A percentile compares a stretch with the other conserved stretches of the same genome.
Evolutionary conservation across 1,140 invertebrate species (phyloP).

Genomic region (Meloidogyne floridensis): DNA sequence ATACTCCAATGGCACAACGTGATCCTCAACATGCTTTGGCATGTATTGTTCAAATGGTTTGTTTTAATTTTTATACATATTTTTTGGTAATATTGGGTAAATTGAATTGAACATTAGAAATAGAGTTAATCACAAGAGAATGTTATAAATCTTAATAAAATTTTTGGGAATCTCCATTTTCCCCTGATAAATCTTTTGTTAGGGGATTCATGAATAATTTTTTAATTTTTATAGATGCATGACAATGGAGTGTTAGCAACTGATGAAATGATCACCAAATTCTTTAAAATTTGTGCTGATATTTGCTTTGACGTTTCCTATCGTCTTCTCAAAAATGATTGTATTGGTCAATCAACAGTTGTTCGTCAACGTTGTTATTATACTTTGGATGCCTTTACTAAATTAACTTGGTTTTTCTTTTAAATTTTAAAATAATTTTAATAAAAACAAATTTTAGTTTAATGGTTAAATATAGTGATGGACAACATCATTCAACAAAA

Average conservation of each 20-base stretch:
- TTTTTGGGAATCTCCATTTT: neutral
- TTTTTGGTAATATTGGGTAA: neutral
- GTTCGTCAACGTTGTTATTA: constrained; percentile 88
- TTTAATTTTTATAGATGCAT: constrained; percentile 78
- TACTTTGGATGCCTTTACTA: constrained; percentile 74
- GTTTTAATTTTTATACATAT: neutral
- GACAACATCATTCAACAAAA: constrained; percentile 84
- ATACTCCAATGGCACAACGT: constrained; percentile 76
- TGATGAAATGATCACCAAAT: constrained; percentile 92
- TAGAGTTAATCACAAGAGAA: neutral
- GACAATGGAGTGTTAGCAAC: constrained; percentile 89
- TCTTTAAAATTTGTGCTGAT: constrained; percentile 93
- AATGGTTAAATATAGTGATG: constrained; percentile 84
- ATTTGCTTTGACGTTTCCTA: constrained; percentile 94
- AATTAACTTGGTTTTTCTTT: constrained; percentile 49
- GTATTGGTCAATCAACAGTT: constrained; percentile 69
- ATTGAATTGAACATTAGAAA: neutral
- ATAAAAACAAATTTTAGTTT: constrained; percentile 79
- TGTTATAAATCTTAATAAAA: neutral
- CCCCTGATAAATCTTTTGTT: constrained; percentile 23
- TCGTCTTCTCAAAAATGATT: constrained; percentile 74
- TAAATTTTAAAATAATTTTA: neutral
- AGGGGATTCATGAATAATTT: constrained; percentile 32
- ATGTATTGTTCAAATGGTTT: constrained; percentile 80
- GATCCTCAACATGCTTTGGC: constrained; percentile 92